Base-by-base conservation (phyloP, 2,888 invertebrate genomes). In the Liopterus haemorrhoidalis region DNA sequence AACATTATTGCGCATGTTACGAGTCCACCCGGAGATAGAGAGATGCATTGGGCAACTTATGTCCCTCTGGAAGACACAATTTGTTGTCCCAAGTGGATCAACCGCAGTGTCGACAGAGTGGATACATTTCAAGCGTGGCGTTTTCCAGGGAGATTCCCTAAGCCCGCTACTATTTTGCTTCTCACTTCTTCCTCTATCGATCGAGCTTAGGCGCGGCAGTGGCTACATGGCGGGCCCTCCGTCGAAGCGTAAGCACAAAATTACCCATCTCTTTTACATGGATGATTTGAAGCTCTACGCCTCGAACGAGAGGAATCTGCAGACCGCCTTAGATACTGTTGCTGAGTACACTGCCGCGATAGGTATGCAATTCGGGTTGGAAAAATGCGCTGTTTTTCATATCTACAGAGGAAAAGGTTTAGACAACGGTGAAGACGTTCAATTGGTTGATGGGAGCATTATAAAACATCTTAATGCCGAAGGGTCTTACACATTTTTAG, bases 131-230 rank as follows among this genome's bases (percentile, higher is more conserved):
- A 22, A 11, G 9, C 12, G 46, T 22, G 51, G 49, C 2, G 41
- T 52, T 8, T 50, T 31, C 15, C 51, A 51, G 35, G 52, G 49
- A 5, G 51, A 52, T 20, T 40, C 49, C 6, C 36, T 52, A 9
- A 52, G 51, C 38, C 52, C 49, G 5, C 31, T 52, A 2, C 51
- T 52, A 12, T 52, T 51, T 15, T 52, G 49, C 36, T 31, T 52
- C 6, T 36, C 51, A 11, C 22, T 52, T n/a, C 35, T 48, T 12
- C 46, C 46, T 11, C 30, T 52, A 18, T 41, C 47, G 8, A 31
- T 19, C n/a, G 8, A 28, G 9, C 41, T 52, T 14, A 40, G 47
- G 3, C 3, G 16, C n/a, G n/a, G 24, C 9, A 25, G 18, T 28
- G 15, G 28, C 16, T 42, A 36, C 12, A 16, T 11, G 8, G 4